Evolutionary conservation across 1,140 invertebrate genomes (phyloP).

Genomic region (Drosophila nebulosa): DNA sequence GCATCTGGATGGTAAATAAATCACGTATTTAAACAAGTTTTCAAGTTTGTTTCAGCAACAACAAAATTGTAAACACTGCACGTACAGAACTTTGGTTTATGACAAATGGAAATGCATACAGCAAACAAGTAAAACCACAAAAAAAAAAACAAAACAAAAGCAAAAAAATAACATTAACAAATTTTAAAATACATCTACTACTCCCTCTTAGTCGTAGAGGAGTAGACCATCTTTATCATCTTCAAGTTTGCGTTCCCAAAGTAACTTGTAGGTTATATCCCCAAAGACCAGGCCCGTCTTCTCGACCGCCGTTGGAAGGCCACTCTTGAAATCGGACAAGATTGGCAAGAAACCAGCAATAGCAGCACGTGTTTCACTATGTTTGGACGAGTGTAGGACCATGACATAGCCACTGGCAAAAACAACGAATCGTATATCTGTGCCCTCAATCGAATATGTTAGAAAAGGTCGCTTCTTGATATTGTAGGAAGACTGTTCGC

Average conservation of each 20-base stretch:
- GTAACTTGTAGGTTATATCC: constrained; percentile 43
- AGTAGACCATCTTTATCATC: constrained; percentile 41
- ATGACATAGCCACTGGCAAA: constrained; percentile 54
- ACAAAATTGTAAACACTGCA: constrained; percentile 63
- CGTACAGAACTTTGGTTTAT: constrained; percentile 74
- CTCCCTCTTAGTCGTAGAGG: constrained; percentile 47
- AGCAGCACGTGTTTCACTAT: constrained; percentile 41
- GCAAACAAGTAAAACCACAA: constrained; percentile 14
- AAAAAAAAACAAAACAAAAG: not conserved
- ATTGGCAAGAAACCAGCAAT: constrained; percentile 48
- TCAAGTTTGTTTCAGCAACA: constrained; percentile 49
- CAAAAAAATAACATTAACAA: not conserved
- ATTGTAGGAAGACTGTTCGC: constrained; percentile 24
- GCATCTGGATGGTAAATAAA: constrained; percentile 71
- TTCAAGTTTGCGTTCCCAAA: constrained; percentile 56
- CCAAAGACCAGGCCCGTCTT: not conserved
- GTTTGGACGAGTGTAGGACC: constrained; percentile 35
- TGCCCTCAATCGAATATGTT: constrained; percentile 38
- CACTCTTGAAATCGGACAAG: constrained; percentile 32
- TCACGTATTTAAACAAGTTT: constrained; percentile 77
- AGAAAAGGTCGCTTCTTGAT: constrained; percentile 34
- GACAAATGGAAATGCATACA: constrained; percentile 58
- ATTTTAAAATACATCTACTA: not conserved
- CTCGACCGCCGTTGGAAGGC: constrained; percentile 30
- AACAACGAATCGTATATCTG: constrained; percentile 36